Percentiles rank a stretch among this genome's conserved stretches.
phyloP scores from a whole-genome alignment of 2,888 invertebrate species.

The Pammene fasciana region DNA sequence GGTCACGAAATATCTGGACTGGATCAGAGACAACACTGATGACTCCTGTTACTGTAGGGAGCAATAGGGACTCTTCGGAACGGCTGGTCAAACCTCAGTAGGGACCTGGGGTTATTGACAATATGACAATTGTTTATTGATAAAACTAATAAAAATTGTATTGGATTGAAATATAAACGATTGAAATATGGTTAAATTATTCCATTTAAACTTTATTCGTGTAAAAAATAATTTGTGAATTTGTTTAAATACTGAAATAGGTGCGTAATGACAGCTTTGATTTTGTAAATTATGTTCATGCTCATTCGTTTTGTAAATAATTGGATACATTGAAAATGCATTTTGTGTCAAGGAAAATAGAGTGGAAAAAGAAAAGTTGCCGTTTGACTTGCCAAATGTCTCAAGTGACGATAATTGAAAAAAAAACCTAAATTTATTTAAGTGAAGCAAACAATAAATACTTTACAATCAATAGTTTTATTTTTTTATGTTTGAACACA shows the following conservation, averaged over 20 bases:
- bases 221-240: too few relatives aligned
- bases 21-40: slow-evolving; percentile 90
- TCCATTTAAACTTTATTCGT: too few relatives aligned
- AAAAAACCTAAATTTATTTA: not conserved
- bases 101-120: not conserved
- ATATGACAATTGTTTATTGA: too few relatives aligned
- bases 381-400: not conserved
- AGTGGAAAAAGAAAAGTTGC: not conserved
- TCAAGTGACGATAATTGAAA: not conserved
- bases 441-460: not conserved
- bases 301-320: too few relatives aligned
- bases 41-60: slow-evolving; percentile 92
- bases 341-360: too few relatives aligned
- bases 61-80: slow-evolving; percentile 52
- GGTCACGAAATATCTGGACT: slow-evolving; percentile 90
- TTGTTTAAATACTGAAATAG: too few relatives aligned
- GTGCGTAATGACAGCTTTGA: too few relatives aligned
- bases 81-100: not conserved
- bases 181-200: too few relatives aligned
- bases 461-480: not conserved
- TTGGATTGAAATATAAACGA: too few relatives aligned
- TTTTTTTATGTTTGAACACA: not conserved
- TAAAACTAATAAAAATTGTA: too few relatives aligned
- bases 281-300: too few relatives aligned
- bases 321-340: too few relatives aligned